Base-by-base conservation (phyloP, 2,797 vertebrate species). In the Pelodytes ibericus region DNA sequence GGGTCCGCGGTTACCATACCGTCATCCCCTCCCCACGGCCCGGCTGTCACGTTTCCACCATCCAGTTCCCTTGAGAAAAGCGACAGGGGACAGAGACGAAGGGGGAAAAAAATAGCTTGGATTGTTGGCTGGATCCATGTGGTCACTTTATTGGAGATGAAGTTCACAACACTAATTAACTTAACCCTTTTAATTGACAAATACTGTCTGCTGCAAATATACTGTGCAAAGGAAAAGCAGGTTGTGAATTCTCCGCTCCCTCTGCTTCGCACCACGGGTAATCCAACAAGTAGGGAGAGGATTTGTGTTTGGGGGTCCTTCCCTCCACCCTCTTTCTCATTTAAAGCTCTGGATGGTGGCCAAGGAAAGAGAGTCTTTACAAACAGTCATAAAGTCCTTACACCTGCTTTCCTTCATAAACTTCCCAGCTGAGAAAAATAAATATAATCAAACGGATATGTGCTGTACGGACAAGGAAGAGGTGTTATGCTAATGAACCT, bases 11-110 rank as follows among this genome's bases (percentile, higher is more conserved):
- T 47, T 66, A 78, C 75, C 72, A 72, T 66, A 78, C 62, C 62
- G 47, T 67, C 3, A 6, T 59, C 20, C n/a, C n/a, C n/a, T n/a
- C n/a, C n/a, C n/a, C n/a, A n/a, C n/a, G n/a, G 24, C 75, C 27
- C 68, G 16, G 39, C 41, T 49, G 41, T 41, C 51, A 26, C 64
- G 41, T 25, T n/a, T 61, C 64, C 24, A 41, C 64, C 59, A 20
- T 61, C 25, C 71, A 33, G 67, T 79, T 79, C 71, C 71, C 77
- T 79, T 73, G 77, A 79, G 71, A 79, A 79, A 79, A 74, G 64
- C 71, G 47, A 73, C 64, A 63, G 64, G 58, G 44, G 56, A 79
- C 13, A 33, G 20, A 62, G 57, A 69, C 25, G 30, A 41, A 56
- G 73, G 69, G 63, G 73, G 69, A 69, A 31, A 31, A 22, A 41